A percentile compares a stretch with the other conserved stretches of the same genome.
These are phyloP conservation scores for Carabus problematicus DNA, from an alignment of 2,888 invertebrate genomes.

Conservation along the genomic window DNA sequence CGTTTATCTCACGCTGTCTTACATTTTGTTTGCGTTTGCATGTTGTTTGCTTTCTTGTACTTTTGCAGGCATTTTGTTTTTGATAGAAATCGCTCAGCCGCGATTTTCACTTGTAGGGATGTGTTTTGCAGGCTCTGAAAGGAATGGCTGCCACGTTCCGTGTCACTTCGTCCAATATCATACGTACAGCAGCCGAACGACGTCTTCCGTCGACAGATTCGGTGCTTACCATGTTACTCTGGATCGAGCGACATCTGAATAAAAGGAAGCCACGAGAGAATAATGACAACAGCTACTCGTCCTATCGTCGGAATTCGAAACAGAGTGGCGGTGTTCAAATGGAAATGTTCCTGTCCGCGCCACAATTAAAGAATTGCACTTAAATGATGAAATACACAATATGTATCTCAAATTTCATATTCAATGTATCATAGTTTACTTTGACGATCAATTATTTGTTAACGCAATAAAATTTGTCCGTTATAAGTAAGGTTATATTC, in stretches of 20 bases:
- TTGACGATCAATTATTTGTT: no score
- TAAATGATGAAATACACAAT: constrained; percentile 1
- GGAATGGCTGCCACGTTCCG: constrained; percentile 94
- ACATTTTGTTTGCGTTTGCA: constrained; percentile 22
- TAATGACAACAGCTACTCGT: constrained; percentile 51
- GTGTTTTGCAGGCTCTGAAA: constrained; percentile 75
- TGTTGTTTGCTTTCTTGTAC: constrained; percentile 43
- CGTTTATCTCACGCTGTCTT: constrained; percentile 17
- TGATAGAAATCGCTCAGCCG: constrained; percentile 49
- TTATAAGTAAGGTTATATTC: no score
- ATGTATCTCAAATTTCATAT: no score
- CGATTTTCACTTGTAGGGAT: constrained; percentile 68
- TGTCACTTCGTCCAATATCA: constrained; percentile 83
- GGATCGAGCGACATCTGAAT: constrained; percentile 87
- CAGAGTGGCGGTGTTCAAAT: constrained; percentile 76
- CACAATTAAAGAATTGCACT: constrained; percentile 47
- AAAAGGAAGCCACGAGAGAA: constrained; percentile 72
- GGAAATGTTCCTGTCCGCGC: constrained; percentile 74
- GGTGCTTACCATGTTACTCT: constrained; percentile 86
- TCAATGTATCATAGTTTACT: no score
- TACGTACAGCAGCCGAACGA: constrained; percentile 85
- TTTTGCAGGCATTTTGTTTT: constrained; percentile 47
- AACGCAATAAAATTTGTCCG: no score
- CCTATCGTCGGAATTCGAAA: constrained; percentile 67
- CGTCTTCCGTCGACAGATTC: constrained; percentile 89